Percentiles rank a stretch among this genome's conserved stretches.
phyloP scores from a whole-genome alignment of 2,113 vertebrate species.

The Vicugna pacos region DNA sequence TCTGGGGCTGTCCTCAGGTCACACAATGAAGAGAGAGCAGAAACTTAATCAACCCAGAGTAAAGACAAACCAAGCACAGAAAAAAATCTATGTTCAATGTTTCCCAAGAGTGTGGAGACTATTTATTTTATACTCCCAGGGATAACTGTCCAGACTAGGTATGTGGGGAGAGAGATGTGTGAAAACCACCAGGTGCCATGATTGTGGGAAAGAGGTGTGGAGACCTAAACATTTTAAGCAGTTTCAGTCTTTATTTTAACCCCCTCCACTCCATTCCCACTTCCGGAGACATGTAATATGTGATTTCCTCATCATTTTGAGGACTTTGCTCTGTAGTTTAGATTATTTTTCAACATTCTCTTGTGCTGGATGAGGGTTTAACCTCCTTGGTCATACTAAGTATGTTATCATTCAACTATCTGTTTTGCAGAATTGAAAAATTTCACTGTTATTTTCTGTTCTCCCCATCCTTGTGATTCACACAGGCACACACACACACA shows the following conservation, averaged over 20 bases:
- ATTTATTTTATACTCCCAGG: neutral
- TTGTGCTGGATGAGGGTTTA: neutral
- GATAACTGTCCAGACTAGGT: neutral
- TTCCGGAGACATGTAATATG: neutral
- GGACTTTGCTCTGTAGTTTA: neutral
- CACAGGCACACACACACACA: neutral
- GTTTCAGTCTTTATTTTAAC: neutral
- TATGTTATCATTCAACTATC: neutral
- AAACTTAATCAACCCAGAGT: neutral
- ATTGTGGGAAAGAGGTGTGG: neutral
- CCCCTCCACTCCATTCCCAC: too few relatives aligned
- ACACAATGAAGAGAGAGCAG: neutral
- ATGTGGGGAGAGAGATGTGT: fast-evolving
- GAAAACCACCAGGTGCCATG: fast-evolving
- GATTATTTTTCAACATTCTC: neutral
- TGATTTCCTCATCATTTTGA: neutral
- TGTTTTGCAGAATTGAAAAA: neutral
- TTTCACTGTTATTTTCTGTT: neutral
- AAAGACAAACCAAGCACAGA: neutral
- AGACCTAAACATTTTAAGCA: neutral
- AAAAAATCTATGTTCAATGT: neutral
- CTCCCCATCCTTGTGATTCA: neutral
- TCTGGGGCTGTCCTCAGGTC: neutral
- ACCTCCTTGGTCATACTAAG: neutral
- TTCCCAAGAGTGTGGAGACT: neutral